Conservation (phyloP, 2,797 vertebrate genomes). For the Acanthurus lineatus region DNA sequence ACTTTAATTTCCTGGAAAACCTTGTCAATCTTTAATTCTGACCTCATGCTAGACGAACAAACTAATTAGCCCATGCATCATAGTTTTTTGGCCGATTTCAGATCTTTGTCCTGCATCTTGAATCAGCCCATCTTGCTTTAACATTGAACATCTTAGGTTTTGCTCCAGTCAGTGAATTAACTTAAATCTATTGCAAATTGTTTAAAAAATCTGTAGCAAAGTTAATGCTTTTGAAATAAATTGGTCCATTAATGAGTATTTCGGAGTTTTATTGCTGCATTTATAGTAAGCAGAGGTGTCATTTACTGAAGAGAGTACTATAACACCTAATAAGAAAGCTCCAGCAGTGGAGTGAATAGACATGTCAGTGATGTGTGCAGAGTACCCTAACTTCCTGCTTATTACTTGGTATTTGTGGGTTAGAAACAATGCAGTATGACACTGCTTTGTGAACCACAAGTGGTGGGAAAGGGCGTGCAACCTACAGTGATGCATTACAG, state of each 20-base stretch:
- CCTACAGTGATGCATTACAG: no score
- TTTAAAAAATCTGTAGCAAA: background rate
- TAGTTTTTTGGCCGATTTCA: background rate
- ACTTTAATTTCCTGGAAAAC: constrained; percentile 46
- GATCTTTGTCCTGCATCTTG: background rate
- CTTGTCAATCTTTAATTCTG: constrained; percentile 15
- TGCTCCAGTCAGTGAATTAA: background rate
- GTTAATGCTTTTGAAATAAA: background rate
- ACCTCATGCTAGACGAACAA: constrained; percentile 18
- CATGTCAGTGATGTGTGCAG: no score
- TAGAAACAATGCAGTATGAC: no score
- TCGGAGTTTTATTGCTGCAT: background rate
- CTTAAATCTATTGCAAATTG: background rate
- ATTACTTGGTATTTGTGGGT: no score
- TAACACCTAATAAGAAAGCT: no score
- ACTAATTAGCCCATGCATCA: background rate
- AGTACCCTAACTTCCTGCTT: no score
- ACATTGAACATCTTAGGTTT: background rate
- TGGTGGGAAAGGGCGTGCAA: no score
- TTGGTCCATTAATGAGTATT: background rate
- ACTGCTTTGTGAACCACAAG: no score
- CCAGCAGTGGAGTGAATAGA: no score
- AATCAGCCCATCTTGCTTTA: background rate
- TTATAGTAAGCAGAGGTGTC: no score
- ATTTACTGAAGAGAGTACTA: no score